Evolutionary conservation across 2,113 vertebrate genomes (phyloP), one percentile per base, ranked within the genome.

Genomic region (Sterrhoptilus dennistouni): DNA sequence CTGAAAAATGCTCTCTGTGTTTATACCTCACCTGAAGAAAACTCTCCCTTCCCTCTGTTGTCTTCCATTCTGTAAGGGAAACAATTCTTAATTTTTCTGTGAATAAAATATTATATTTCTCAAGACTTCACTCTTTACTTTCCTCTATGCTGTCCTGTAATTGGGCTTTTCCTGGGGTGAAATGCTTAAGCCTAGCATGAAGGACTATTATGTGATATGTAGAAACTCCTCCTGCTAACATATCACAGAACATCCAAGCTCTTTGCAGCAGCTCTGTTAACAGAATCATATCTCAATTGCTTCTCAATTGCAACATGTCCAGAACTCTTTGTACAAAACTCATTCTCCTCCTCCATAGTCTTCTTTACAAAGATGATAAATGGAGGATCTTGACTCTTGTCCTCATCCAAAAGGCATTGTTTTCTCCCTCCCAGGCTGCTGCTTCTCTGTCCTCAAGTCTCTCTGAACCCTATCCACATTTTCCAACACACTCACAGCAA

Each of bases 121-220:
- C 54, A 89, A 77, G 45, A 65, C 15, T 60, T 33, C 1, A 20
- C 25, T 90, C n/a, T 35, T 66, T 57, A 54, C 7, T 69, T 74
- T 57, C 35, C 23, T 82, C 42, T 60, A 4, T 5, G 42, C 5
- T 57, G 4, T 70, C 72, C 45, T 4, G 3, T 16, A 56, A 44
- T 64, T 5, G 3, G 61, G n/a, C n/a, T 65, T 60, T 47, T 80
- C 57, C 35, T 57, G n/a, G 66, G 10, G 12, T 47, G 27, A 61
- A 85, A 86, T 19, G 16, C 14, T 19, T 28, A 47, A 69, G 33
- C 35, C 35, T 42, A 33, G 8, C 85, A 75, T 2, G 24, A 69
- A 87, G 23, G 27, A 44, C 44, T 66, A 15, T 8, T 11, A 38
- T 0, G 0, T 19, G 11, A 76, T 33, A 49, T 20, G 36, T 0